phyloP scores from a whole-genome alignment of 2,888 invertebrate species.

The Ophioninae sp. region DNA sequence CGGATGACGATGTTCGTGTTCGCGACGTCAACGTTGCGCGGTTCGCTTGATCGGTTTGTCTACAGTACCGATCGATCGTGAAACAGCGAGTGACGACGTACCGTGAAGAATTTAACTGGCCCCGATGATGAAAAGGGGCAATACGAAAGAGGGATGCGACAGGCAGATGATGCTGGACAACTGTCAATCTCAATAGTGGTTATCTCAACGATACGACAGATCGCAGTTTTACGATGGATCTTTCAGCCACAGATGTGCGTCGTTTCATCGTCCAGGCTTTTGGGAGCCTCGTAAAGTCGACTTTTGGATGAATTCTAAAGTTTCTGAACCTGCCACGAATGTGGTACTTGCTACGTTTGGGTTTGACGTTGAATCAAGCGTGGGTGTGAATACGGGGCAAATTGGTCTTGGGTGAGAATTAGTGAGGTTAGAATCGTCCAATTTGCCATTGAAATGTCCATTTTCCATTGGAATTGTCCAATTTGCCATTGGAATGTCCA shows the following conservation, averaged over 20 bases:
- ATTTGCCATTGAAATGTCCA: too few relatives aligned
- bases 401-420: too few relatives aligned
- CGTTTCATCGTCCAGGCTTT: not conserved
- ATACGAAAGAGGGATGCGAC: not conserved
- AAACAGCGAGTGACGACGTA: constrained; percentile 30
- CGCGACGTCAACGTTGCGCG: constrained; percentile 26
- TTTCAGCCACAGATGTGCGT: not conserved
- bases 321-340: not conserved
- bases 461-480: too few relatives aligned
- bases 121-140: not conserved
- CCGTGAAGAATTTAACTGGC: not conserved
- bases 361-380: too few relatives aligned
- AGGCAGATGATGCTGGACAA: not conserved
- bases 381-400: too few relatives aligned
- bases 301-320: constrained; percentile 10
- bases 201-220: constrained; percentile 18
- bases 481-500: too few relatives aligned
- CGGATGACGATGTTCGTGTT: constrained; percentile 29
- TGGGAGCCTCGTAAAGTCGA: not conserved
- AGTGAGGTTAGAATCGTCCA: too few relatives aligned
- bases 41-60: constrained; percentile 39
- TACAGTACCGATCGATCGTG: constrained; percentile 56
- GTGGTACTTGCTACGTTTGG: not conserved
- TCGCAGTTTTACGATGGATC: not conserved
- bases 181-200: not conserved